phyloP scores from a whole-genome alignment of 2,888 invertebrate species.

The Eupithecia subfuscata region DNA sequence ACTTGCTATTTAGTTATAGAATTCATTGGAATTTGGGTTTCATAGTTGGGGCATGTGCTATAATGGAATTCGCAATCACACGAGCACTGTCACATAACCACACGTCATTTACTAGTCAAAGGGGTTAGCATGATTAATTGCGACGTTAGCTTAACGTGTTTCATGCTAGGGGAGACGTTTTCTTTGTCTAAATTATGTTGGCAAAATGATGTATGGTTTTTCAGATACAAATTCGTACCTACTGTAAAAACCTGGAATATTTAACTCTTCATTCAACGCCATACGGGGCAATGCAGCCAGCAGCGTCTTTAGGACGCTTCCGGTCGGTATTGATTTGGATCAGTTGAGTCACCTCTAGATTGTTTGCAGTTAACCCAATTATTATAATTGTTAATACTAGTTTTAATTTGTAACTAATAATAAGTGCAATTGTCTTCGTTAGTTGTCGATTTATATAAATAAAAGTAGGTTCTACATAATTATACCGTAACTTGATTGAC shows the following conservation, averaged over 20 bases:
- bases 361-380: background rate
- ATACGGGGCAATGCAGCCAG: background rate
- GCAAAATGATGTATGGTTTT: conserved; percentile 1
- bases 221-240: background rate
- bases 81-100: conserved; percentile 24
- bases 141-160: conserved; percentile 9
- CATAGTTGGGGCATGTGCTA: conserved; percentile 16
- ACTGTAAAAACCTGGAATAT: background rate
- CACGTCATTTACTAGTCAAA: conserved; percentile 23
- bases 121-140: conserved; percentile 18
- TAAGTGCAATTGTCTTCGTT: no score
- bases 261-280: background rate
- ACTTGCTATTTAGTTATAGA: background rate
- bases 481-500: no score
- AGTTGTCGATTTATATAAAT: no score
- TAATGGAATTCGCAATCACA: conserved; percentile 38
- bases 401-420: no score
- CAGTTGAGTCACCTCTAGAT: background rate
- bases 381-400: no score
- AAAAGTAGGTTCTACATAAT: no score
- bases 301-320: background rate
- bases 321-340: background rate
- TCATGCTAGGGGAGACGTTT: background rate
- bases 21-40: background rate
- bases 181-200: background rate